Evolutionary conservation across 2,113 vertebrate species (phyloP).

Genomic region (Neotoma lepida): DNA sequence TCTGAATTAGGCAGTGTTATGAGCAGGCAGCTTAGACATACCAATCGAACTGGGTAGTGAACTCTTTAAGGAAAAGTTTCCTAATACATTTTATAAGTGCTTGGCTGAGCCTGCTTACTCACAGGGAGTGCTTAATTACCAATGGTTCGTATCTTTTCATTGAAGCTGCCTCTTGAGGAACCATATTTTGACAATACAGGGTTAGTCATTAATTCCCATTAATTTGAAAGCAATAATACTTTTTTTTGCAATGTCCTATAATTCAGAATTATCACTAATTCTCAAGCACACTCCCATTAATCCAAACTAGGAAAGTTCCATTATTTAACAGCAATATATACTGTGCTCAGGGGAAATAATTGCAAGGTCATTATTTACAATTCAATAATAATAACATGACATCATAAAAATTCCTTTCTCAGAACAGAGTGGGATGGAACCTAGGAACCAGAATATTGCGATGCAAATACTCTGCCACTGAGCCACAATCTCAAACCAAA

Average conservation of each 20-base stretch:
- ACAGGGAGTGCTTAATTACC: conserved; percentile 55
- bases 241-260: conserved; percentile 62
- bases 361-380: conserved; percentile 61
- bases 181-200: conserved; percentile 23
- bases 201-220: conserved; percentile 72
- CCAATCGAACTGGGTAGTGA: background rate
- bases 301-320: conserved; percentile 72
- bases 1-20: conserved; percentile 1
- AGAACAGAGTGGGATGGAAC: background rate
- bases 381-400: conserved; percentile 38
- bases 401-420: conserved; percentile 9
- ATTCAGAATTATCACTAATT: conserved; percentile 75
- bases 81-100: conserved; percentile 30
- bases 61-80: conserved; percentile 41
- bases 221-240: conserved; percentile 73
- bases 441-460: background rate
- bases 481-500: background rate
- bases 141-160: conserved; percentile 61
- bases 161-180: conserved; percentile 56
- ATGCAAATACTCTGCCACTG: background rate
- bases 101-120: conserved; percentile 23
- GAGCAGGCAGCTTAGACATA: conserved; percentile 6
- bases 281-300: conserved; percentile 39
- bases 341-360: conserved; percentile 73
- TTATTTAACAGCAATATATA: conserved; percentile 74